phyloP scores from a whole-genome alignment of 2,797 vertebrate species.

The Podarcis siculus region DNA sequence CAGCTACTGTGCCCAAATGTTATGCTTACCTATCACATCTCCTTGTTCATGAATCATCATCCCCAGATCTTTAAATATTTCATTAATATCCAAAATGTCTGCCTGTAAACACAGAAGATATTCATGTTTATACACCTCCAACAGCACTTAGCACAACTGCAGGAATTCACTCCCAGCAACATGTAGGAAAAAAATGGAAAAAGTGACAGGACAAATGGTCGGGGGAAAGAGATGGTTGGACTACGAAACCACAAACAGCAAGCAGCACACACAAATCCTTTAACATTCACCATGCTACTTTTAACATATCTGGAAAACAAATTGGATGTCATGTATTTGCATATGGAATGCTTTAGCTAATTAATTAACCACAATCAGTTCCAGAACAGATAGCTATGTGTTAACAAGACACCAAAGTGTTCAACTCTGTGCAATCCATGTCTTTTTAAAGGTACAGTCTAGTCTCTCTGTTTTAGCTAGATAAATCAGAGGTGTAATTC shows the following conservation, averaged over 20 bases:
- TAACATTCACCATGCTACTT: not conserved
- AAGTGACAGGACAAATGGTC: not conserved
- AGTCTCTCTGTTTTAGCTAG: not conserved
- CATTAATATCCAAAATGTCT: slow-evolving; percentile 96
- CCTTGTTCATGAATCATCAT: slow-evolving; percentile 99
- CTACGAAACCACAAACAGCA: not conserved
- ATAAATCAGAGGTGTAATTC: not conserved
- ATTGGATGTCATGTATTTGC: not conserved
- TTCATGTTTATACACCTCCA: not conserved
- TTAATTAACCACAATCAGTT: not conserved
- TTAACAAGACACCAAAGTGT: not conserved
- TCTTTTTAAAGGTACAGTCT: not conserved
- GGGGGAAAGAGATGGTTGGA: not conserved
- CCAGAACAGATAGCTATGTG: not conserved
- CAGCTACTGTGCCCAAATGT: too few relatives aligned
- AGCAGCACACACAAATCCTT: not conserved
- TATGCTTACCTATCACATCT: slow-evolving; percentile 93
- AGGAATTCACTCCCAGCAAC: too few relatives aligned
- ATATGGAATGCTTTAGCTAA: not conserved
- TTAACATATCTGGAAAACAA: not conserved
- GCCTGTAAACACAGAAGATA: slow-evolving; percentile 78
- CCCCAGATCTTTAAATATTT: slow-evolving; percentile 98
- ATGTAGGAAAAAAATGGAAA: not conserved
- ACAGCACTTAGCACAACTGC: not conserved
- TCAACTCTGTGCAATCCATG: too few relatives aligned